Evolutionary conservation across 37 sponge, comb jelly and placozoan species (phyloP).

Genomic region (Cliona cf. orientalis): DNA sequence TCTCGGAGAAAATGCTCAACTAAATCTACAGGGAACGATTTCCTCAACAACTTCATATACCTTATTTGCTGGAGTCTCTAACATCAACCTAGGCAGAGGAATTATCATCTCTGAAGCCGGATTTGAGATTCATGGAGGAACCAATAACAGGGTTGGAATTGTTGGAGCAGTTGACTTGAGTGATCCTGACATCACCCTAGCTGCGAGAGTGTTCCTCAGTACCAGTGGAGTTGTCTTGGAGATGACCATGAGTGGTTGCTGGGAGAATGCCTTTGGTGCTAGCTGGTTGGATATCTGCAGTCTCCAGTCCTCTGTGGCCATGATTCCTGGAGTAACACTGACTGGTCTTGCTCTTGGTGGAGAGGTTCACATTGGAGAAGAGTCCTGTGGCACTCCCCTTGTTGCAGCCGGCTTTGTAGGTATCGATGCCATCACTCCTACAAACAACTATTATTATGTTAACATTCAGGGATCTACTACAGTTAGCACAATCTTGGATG

Average conservation of each 20-base stretch:
- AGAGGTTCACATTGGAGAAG: conserved; percentile 6
- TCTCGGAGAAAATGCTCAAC: conserved; percentile 17
- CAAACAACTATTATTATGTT: conserved; percentile 39
- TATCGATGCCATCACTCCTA: not conserved
- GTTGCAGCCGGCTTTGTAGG: conserved; percentile 17
- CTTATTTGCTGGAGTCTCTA: not conserved
- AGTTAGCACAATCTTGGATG: conserved; percentile 14
- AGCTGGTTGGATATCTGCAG: conserved; percentile 23
- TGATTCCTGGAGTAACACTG: conserved; percentile 22
- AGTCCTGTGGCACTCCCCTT: conserved; percentile 1
- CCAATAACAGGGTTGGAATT: not conserved
- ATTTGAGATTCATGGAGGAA: conserved; percentile 4
- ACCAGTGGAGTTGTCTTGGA: conserved; percentile 5
- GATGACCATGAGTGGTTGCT: conserved; percentile 35
- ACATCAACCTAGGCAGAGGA: conserved; percentile 12
- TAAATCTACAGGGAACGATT: conserved; percentile 12
- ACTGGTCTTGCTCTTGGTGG: conserved; percentile 41
- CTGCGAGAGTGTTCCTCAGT: conserved; percentile 6
- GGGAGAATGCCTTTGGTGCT: conserved; percentile 30
- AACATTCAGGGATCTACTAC: conserved; percentile 5
- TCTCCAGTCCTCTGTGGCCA: not conserved
- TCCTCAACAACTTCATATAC: not conserved
- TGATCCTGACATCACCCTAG: not conserved
- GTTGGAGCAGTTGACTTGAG: conserved; percentile 5
- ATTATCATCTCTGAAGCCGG: conserved; percentile 11